These are phyloP conservation scores for Drosophila maculinotata DNA, from an alignment of 2,888 invertebrate species.

Conservation along the genomic window DNA sequence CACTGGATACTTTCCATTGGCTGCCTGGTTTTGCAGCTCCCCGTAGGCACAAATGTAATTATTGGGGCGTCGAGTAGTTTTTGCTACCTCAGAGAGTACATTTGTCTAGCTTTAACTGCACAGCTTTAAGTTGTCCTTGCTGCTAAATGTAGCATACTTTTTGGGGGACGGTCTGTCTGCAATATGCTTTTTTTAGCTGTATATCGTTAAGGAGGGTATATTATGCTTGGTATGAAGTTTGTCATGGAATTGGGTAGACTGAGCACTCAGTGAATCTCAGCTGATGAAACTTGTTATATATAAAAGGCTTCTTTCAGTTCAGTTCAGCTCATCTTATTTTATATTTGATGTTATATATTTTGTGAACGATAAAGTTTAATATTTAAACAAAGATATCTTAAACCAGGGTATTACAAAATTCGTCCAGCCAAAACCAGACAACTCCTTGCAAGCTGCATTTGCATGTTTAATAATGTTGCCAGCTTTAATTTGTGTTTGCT, in stretches of 20 bases:
- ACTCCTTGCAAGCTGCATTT: too few relatives aligned
- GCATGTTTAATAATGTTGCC: neutral
- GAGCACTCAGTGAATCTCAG: too few relatives aligned
- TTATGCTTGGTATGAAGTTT: too few relatives aligned
- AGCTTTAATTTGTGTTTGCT: conserved; percentile 15
- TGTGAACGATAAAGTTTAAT: too few relatives aligned
- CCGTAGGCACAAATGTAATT: conserved; percentile 72
- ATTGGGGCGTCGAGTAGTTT: conserved; percentile 46
- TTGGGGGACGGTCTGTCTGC: neutral
- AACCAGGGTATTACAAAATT: neutral
- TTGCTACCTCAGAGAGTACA: conserved; percentile 26
- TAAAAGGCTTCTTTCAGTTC: too few relatives aligned
- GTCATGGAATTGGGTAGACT: too few relatives aligned
- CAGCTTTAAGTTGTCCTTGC: conserved; percentile 22
- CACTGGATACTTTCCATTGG: conserved; percentile 35
- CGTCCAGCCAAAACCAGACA: neutral
- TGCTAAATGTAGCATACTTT: neutral
- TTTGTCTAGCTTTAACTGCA: conserved; percentile 32
- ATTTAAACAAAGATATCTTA: too few relatives aligned
- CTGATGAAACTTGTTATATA: too few relatives aligned
- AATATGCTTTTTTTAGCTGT: too few relatives aligned
- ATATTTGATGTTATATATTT: too few relatives aligned
- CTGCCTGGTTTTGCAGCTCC: conserved; percentile 44
- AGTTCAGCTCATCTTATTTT: too few relatives aligned
- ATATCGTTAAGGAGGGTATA: too few relatives aligned